These are phyloP conservation scores for Hydra vulgaris DNA, from an alignment of 30 jellyfish, hydroid and myxozoan genomes.

Conservation along the genomic window DNA sequence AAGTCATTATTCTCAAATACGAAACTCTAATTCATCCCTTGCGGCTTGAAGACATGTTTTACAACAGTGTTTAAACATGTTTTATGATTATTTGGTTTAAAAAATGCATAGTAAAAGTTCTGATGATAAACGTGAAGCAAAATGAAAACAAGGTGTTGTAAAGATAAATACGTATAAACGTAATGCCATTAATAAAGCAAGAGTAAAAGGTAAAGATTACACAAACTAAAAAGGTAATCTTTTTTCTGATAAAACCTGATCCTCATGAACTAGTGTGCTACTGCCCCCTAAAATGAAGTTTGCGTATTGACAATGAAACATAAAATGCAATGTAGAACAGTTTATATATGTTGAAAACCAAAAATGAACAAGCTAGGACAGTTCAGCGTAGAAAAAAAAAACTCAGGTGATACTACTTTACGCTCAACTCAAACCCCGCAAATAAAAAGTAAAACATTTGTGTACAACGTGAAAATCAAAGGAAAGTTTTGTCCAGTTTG, in stretches of 20 bases:
- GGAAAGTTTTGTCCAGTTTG: too few relatives aligned
- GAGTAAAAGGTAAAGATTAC: not conserved
- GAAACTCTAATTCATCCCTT: not conserved
- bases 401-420: too few relatives aligned
- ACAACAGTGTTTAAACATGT: not conserved
- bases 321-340: not conserved
- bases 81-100: not conserved
- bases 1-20: too few relatives aligned
- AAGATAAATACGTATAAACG: not conserved
- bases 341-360: not conserved
- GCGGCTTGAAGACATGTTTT: not conserved
- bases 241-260: not conserved
- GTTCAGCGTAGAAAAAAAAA: too few relatives aligned
- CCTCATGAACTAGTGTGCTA: not conserved
- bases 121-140: not conserved
- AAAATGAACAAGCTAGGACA: too few relatives aligned
- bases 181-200: not conserved
- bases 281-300: not conserved
- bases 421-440: too few relatives aligned
- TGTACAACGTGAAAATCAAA: too few relatives aligned
- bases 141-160: not conserved
- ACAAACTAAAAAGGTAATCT: too few relatives aligned
- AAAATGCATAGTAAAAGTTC: not conserved
- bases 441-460: too few relatives aligned
- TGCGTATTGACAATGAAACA: not conserved